Percentiles rank a stretch among this genome's conserved stretches.
phyloP scores from a whole-genome alignment of 2,888 invertebrate species.

The Thera britannica region DNA sequence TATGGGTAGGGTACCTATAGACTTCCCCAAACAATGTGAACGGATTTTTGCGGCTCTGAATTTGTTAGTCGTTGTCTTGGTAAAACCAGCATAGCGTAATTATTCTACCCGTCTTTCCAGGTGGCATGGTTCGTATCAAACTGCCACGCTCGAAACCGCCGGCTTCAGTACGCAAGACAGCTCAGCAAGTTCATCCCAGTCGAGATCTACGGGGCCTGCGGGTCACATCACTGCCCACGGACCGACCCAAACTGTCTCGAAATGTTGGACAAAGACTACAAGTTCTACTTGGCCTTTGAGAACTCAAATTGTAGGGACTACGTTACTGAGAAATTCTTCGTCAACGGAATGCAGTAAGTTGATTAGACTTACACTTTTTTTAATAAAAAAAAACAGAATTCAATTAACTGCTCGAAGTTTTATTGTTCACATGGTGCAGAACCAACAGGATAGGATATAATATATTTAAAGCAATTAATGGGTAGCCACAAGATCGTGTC shows the following conservation, averaged over 20 bases:
- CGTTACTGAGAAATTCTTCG: slow-evolving; percentile 98
- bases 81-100: too few species aligned
- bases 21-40: too few species aligned
- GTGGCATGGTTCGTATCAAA: slow-evolving; percentile 99
- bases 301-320: slow-evolving; percentile 98
- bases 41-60: too few species aligned
- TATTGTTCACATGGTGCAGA: too few species aligned
- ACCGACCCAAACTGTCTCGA: slow-evolving; percentile 94
- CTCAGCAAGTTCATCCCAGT: slow-evolving; percentile 94
- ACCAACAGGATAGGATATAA: too few species aligned
- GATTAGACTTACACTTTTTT: not conserved
- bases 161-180: slow-evolving; percentile 94
- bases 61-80: too few species aligned
- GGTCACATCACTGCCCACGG: slow-evolving; percentile 92
- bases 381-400: too few species aligned
- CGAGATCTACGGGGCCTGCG: slow-evolving; percentile 97
- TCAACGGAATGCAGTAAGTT: slow-evolving; percentile 94
- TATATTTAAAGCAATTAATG: too few species aligned
- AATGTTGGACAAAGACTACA: slow-evolving; percentile 95
- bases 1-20: too few species aligned
- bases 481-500: too few species aligned
- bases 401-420: too few species aligned
- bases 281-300: slow-evolving; percentile 98
- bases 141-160: slow-evolving; percentile 96
- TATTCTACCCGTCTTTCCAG: slow-evolving; percentile 54